Evolutionary conservation across 2,888 invertebrate genomes (phyloP).

Genomic region (Pterobdella sp.): DNA sequence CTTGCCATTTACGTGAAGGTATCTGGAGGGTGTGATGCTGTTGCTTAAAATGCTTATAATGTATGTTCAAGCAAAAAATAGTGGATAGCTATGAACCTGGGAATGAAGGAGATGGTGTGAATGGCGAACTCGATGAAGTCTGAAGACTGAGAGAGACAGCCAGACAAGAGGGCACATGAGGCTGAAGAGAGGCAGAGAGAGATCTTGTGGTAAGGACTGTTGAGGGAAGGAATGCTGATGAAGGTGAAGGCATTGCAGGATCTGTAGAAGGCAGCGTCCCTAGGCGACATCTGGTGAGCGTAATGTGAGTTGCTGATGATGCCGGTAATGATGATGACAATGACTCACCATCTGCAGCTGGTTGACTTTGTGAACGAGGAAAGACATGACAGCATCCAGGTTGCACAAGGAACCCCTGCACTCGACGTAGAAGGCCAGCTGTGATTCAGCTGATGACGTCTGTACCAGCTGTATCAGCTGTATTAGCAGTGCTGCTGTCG

Average conservation of each 20-base stretch:
- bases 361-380: conserved; percentile 78
- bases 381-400: conserved; percentile 74
- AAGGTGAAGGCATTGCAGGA: conserved; percentile 91
- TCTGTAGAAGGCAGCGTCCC: conserved; percentile 32
- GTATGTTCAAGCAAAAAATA: background rate
- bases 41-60: background rate
- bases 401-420: conserved; percentile 73
- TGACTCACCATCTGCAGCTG: conserved; percentile 60
- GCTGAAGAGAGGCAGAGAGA: conserved; percentile 79
- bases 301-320: conserved; percentile 70
- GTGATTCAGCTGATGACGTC: conserved; percentile 60
- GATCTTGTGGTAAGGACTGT: conserved; percentile 66
- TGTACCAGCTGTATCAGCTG: background rate
- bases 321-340: too few relatives aligned
- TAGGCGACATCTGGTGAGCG: conserved; percentile 60
- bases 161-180: conserved; percentile 77
- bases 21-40: conserved; percentile 37
- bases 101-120: conserved; percentile 67
- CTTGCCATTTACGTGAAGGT: conserved; percentile 67
- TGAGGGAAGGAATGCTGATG: conserved; percentile 89
- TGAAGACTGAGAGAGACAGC: conserved; percentile 89
- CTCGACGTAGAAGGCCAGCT: conserved; percentile 85
- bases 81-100: conserved; percentile 49
- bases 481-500: background rate
- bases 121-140: conserved; percentile 85